Base-by-base conservation (phyloP, 2,888 invertebrate genomes). In the Blera fallax region DNA sequence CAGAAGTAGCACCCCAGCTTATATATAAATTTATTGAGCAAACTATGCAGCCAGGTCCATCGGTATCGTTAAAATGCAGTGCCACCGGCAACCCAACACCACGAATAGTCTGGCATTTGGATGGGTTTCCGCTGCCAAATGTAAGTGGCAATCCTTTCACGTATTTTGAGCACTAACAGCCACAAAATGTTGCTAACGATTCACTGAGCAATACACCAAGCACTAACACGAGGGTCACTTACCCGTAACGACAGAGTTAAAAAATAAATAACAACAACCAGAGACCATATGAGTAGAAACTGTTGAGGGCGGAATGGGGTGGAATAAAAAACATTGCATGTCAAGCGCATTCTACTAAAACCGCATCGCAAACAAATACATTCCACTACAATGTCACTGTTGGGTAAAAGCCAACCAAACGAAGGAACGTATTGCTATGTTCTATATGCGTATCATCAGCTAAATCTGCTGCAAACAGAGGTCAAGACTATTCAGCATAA, bases 51-150 rank as follows among this genome's bases (percentile, higher is more conserved):
- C 95, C 95, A 0, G 96, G 96, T 34, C 95, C 95, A n/a, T 94
- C 95, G 18, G 95, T 96, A 73, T 95, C 96, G 58, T 92, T 96
- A 77, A 95, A 95, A 90, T 97, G 96, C 90, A 95, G 95, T 87
- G 95, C 95, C 10, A 94, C 95, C 58, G 95, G 95, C 34, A 95
- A 96, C 92, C 97, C 96, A 11, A 95, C 95, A 60, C 96, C 96
- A 3, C 94, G 95, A 90, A 95, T 97, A 88, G 93, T 94, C 18
- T 97, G 96, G 97, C 93, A 94, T 50, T 93, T 96, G 87, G 96
- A 96, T 90, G 95, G 95, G 58, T 95, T 95, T 91, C 93, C 95
- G 48, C 91, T 96, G 88, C 95, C 95, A 74, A 94, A 91, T 88
- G 92, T 92, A 88, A 90, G 89, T 90, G 76, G 40, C n/a, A 43